phyloP scores from a whole-genome alignment of 2,113 vertebrate species.

The Limnothrissa miodon region DNA sequence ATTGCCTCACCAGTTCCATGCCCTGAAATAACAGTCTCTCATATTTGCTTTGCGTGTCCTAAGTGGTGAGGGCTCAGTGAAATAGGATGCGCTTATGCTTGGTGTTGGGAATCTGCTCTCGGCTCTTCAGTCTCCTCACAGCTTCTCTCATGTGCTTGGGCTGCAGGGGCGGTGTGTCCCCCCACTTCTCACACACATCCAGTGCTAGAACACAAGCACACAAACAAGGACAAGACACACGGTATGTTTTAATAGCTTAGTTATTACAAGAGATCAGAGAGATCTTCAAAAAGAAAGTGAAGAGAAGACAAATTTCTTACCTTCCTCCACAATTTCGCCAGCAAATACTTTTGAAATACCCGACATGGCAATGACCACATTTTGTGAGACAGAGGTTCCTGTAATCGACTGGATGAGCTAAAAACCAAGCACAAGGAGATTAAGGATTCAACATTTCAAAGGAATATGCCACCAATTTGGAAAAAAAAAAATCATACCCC shows the following conservation, averaged over 20 bases:
- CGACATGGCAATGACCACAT: slow-evolving; percentile 88
- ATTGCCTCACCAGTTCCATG: neutral
- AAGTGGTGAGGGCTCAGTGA: neutral
- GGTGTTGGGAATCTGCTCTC: slow-evolving; percentile 89
- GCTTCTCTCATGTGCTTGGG: slow-evolving; percentile 96
- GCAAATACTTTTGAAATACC: slow-evolving; percentile 95
- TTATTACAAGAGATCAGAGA: neutral
- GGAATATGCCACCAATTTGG: too few species aligned
- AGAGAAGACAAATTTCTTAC: slow-evolving; percentile 61
- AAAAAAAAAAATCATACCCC: neutral
- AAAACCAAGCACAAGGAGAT: neutral
- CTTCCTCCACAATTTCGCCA: slow-evolving; percentile 87
- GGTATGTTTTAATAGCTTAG: neutral
- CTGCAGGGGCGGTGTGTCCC: slow-evolving; percentile 91
- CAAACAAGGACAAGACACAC: neutral
- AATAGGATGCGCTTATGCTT: slow-evolving; percentile 88
- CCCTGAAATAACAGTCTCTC: rapidly evolving
- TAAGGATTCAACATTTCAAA: neutral
- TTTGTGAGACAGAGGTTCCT: slow-evolving; percentile 89
- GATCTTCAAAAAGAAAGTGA: neutral
- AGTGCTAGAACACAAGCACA: slow-evolving; percentile 69
- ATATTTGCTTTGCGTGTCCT: neutral
- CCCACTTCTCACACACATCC: slow-evolving; percentile 97
- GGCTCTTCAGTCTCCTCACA: slow-evolving; percentile 83
- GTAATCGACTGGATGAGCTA: slow-evolving; percentile 98